phyloP scores from a whole-genome alignment of 2,113 vertebrate genomes.

The Zosterops pallidus region DNA sequence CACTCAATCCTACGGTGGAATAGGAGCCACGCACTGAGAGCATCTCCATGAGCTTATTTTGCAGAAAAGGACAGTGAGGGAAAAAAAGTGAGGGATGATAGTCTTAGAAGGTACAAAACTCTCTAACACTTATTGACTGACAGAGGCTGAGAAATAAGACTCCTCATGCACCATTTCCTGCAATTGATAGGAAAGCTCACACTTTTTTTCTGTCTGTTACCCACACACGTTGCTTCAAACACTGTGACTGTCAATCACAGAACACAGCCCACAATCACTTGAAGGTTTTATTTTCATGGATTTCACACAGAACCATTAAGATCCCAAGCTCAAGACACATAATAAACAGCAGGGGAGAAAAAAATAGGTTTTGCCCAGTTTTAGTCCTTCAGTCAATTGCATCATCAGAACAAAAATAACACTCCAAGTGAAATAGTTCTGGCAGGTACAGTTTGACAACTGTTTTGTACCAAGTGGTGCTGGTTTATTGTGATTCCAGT shows the following conservation, averaged over 20 bases:
- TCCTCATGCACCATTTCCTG: not conserved
- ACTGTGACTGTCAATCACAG: no score
- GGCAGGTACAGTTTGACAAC: not conserved
- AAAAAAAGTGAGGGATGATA: not conserved
- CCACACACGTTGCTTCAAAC: fast-evolving
- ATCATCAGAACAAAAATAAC: not conserved
- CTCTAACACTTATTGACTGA: not conserved
- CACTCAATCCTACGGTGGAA: not conserved
- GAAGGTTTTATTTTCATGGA: not conserved
- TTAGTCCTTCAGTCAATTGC: not conserved
- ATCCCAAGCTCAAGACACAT: not conserved
- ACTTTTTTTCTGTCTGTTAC: not conserved
- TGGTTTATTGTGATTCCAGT: not conserved
- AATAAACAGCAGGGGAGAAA: not conserved
- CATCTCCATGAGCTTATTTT: not conserved
- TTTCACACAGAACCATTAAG: not conserved
- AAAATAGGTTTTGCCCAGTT: not conserved
- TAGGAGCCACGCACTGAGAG: not conserved
- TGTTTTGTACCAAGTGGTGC: not conserved
- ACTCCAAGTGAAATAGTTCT: not conserved
- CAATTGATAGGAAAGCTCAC: not conserved
- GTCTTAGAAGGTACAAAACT: not conserved
- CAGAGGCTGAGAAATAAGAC: not conserved
- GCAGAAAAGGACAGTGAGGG: not conserved
- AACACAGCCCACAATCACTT: not conserved